phyloP scores from a whole-genome alignment of 2,888 invertebrate genomes.

The Rhagium mordax region DNA sequence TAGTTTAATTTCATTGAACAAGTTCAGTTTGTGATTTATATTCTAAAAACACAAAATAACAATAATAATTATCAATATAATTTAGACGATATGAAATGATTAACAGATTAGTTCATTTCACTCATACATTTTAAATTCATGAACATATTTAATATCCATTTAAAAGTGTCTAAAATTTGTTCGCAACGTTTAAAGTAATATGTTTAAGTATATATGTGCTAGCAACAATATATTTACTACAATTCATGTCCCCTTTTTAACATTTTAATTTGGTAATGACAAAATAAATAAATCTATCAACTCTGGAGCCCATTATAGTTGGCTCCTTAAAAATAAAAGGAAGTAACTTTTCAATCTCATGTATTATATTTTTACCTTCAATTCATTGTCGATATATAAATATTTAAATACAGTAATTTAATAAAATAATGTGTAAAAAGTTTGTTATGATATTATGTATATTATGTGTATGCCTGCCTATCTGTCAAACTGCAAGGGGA shows the following conservation, averaged over 20 bases:
- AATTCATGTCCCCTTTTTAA: constrained; percentile 39
- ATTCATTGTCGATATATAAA: background rate
- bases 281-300: constrained; percentile 50
- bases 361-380: constrained; percentile 9
- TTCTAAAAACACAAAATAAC: too few relatives aligned
- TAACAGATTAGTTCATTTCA: background rate
- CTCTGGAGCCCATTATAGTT: constrained; percentile 47
- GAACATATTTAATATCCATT: too few relatives aligned
- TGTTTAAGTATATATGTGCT: background rate
- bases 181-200: background rate
- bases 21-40: too few relatives aligned
- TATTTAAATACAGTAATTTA: constrained; percentile 38
- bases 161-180: too few relatives aligned
- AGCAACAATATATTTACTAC: constrained; percentile 11
- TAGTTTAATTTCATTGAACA: too few relatives aligned
- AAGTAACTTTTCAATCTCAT: constrained; percentile 19
- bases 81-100: too few relatives aligned
- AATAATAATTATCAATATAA: too few relatives aligned
- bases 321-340: constrained; percentile 42
- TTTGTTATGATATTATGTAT: constrained; percentile 42
- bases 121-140: background rate
- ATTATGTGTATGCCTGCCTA: constrained; percentile 34
- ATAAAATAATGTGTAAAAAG: constrained; percentile 47
- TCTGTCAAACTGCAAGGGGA: constrained; percentile 49
- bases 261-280: constrained; percentile 46